Conservation (phyloP, 2,113 vertebrate genomes). For the Oxyura jamaicensis region DNA sequence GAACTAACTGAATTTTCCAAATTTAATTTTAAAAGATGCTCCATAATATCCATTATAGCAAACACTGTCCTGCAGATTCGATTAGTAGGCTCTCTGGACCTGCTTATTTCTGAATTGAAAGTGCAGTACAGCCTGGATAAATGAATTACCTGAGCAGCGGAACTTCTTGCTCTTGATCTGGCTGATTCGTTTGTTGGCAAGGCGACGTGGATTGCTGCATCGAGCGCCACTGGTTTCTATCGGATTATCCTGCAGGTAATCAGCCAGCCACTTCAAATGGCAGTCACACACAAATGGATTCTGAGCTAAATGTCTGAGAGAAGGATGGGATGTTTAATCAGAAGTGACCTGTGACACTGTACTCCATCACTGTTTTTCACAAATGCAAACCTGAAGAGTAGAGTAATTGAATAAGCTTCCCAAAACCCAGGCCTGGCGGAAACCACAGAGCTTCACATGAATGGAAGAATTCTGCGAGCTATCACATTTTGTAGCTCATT, state of each 20-base stretch:
- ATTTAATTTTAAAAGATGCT: slow-evolving; percentile 82
- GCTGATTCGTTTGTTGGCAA: slow-evolving; percentile 99
- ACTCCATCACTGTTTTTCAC: slow-evolving; percentile 13
- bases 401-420: slow-evolving; percentile 57
- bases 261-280: slow-evolving; percentile 98
- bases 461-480: slow-evolving; percentile 14
- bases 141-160: slow-evolving; percentile 97
- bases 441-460: background rate
- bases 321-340: slow-evolving; percentile 72
- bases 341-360: slow-evolving; percentile 55
- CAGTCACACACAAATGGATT: slow-evolving; percentile 99
- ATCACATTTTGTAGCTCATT: slow-evolving; percentile 27
- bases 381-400: background rate
- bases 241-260: slow-evolving; percentile 98
- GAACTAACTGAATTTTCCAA: slow-evolving; percentile 81
- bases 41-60: slow-evolving; percentile 77
- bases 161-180: slow-evolving; percentile 99
- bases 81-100: slow-evolving; percentile 79
- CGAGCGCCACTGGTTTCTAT: slow-evolving; percentile 98
- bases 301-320: slow-evolving; percentile 94
- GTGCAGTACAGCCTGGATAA: slow-evolving; percentile 70
- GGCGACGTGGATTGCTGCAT: slow-evolving; percentile 94
- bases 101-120: slow-evolving; percentile 62
- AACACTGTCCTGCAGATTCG: slow-evolving; percentile 77
- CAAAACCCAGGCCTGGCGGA: slow-evolving; percentile 32